Base-by-base conservation (phyloP, 2,888 invertebrate genomes). In the Athalia rosae region DNA sequence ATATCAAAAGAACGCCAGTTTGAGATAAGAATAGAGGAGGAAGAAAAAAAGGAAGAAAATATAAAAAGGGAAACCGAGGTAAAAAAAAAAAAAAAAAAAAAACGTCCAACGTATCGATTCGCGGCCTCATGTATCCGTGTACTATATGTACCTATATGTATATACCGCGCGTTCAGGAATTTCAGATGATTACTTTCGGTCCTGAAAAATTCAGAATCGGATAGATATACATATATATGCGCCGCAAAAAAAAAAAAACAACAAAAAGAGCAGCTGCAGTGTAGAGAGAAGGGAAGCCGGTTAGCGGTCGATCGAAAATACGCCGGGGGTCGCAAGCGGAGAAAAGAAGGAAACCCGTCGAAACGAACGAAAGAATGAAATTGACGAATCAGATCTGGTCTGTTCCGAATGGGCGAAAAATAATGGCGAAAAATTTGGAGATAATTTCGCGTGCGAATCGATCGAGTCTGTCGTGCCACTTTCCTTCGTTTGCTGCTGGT, bases 131-230 rank as follows among this genome's bases (percentile, higher is more conserved):
- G 64, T 63, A 78, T 58, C 43, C 28, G 59, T 69, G 62, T 47
- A 53, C n/a, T 71, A 56, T 28, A 77, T 28, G n/a, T 73, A n/a
- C n/a, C n/a, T n/a, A 56, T 41, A 48, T 43, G 53, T 56, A 45
- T 47, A 53, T 58, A n/a, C 62, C 11, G 41, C 62, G 13, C 61
- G 59, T 15, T 56, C 76, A 80, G 81, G 81, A 82, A 84, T 84
- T 84, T 84, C 81, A 80, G 80, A 71, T 81, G 82, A 85, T 76
- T 69, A 69, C 71, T 67, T 76, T 69, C 45, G 53, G 62, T 48
- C 73, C 58, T 67, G 74, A 78, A 74, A 58, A 47, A 73, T 77
- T 74, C 48, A 74, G 43, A n/a, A 41, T 43, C 8, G 0, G 4
- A 66, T 48, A 48, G 6, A 43, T 28, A 11, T 11, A 62, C n/a